These are phyloP conservation scores for Dasysyrphus tricinctus DNA, from an alignment of 2,888 invertebrate genomes.

Conservation along the genomic window DNA sequence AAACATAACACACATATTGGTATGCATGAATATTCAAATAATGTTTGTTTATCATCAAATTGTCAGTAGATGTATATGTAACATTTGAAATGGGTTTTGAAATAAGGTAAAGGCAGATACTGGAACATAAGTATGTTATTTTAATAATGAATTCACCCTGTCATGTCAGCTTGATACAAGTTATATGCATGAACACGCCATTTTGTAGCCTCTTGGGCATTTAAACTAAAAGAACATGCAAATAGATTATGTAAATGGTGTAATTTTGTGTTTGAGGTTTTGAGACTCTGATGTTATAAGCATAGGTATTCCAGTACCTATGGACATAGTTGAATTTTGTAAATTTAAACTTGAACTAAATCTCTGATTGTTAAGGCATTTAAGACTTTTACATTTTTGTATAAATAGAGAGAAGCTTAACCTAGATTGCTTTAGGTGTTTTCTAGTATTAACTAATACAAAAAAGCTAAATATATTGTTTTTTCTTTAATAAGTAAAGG, in stretches of 20 bases:
- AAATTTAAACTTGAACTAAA: too few relatives aligned
- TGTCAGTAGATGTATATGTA: neutral
- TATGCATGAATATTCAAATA: constrained; percentile 1
- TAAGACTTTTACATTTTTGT: too few relatives aligned
- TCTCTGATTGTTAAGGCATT: too few relatives aligned
- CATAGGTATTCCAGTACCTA: too few relatives aligned
- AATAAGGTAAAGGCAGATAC: neutral
- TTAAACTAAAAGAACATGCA: neutral
- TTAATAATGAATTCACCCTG: neutral
- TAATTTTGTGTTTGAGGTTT: neutral
- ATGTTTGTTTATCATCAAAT: constrained; percentile 8
- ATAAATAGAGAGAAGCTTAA: too few relatives aligned
- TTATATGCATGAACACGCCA: constrained; percentile 7
- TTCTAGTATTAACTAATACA: too few relatives aligned
- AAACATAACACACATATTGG: neutral
- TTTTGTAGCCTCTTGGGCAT: neutral
- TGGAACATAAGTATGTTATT: neutral
- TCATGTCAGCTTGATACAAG: neutral
- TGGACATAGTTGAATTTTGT: too few relatives aligned
- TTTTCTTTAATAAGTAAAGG: too few relatives aligned
- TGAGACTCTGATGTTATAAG: too few relatives aligned
- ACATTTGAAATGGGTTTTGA: neutral
- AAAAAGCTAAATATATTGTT: too few relatives aligned
- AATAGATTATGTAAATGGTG: neutral
- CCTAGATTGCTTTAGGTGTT: too few relatives aligned